Evolutionary conservation across 2,888 invertebrate species (phyloP).

Genomic region (Coronaproctus castanopsis): DNA sequence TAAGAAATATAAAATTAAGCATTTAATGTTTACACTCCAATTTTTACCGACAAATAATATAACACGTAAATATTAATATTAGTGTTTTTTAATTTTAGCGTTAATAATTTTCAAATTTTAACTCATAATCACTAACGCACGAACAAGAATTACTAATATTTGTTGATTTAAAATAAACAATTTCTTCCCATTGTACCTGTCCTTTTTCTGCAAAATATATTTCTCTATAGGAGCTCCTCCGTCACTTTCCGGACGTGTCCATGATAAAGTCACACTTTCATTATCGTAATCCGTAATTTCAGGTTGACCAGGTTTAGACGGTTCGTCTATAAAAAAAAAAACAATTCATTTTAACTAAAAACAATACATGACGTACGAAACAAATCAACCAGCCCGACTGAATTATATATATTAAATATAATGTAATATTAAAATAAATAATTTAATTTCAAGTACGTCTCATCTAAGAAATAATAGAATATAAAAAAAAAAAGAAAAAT

Average conservation of each 20-base stretch:
- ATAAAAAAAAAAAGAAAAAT: too few relatives aligned
- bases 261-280: conserved; percentile 74
- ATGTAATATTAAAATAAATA: too few relatives aligned
- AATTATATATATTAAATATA: too few relatives aligned
- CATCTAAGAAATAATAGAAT: too few relatives aligned
- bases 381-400: too few relatives aligned
- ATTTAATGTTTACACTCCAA: too few relatives aligned
- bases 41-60: too few relatives aligned
- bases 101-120: too few relatives aligned
- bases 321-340: conserved; percentile 44
- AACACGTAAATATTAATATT: too few relatives aligned
- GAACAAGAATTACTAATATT: not conserved
- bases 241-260: conserved; percentile 71
- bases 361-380: conserved; percentile 3
- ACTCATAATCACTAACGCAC: not conserved
- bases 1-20: too few relatives aligned
- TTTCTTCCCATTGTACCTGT: conserved; percentile 36
- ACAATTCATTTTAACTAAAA: conserved; percentile 9
- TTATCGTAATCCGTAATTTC: conserved; percentile 84
- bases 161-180: not conserved
- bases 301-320: conserved; percentile 78
- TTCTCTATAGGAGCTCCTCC: conserved; percentile 84
- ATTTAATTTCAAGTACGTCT: too few relatives aligned
- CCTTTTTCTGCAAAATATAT: conserved; percentile 81
- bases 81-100: too few relatives aligned